Evolutionary conservation across 2,888 invertebrate species (phyloP), one percentile per base, ranked within the genome.

Genomic region (Flexamia atlantica): DNA sequence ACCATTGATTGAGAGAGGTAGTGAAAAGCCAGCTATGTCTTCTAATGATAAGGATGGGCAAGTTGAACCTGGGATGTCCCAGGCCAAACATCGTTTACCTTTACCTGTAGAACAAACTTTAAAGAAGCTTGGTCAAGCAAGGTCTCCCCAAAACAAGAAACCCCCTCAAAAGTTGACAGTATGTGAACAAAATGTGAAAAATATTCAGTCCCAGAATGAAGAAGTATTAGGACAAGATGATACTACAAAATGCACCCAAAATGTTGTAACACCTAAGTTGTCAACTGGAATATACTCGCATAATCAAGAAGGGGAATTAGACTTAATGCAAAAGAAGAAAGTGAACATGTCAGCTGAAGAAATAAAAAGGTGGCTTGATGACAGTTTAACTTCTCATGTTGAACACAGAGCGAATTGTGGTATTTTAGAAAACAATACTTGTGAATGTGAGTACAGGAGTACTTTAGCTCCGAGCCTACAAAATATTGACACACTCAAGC

Each of bases 341-440:
- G 86, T 87, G 10, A 86, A 86, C 79, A 86, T 86, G 87, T 85
- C 87, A 9, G 83, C 84, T 17, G 87, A 87, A 82, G 87, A 87
- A 70, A 87, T 87, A 30, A 87, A 86, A 28, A 86, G 86, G 36
- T 87, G 87, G 87, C 53, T 87, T 25, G 85, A 86, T 64, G 87
- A 87, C 50, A 86, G 86, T 74, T 85, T 85, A 12, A 87, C 85
- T 79, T 74, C 84, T 25, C 86, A 85, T 23, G 85, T 87, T 14
- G 86, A 86, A 70, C 87, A 87, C 81, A 84, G 84, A 23, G 85
- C 84, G 70, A 86, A 86, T 80, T 87, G 87, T 74, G 86, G 86
- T 14, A 85, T 87, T 17, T 86, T 87, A 83, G 86, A 87, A 83
- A 87, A 86, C 30, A 85, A 86, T 68, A 85, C 85, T 53, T 87